A percentile compares a stretch with the other conserved stretches of the same genome.
Conservation (phyloP, 2,797 vertebrate genomes). For the Catostomus latipinnis region DNA sequence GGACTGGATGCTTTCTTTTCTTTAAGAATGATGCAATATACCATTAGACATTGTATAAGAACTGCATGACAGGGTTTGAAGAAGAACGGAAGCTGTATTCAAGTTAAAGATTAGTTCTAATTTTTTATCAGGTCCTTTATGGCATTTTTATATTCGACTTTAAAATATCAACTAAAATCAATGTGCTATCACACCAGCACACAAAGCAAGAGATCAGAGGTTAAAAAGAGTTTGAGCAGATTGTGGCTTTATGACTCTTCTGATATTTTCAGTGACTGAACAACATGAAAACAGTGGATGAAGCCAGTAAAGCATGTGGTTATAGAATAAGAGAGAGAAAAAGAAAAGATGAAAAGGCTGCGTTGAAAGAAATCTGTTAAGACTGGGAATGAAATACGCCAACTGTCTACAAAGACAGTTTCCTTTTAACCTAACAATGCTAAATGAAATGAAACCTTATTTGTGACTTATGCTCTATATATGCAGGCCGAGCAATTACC, state of each 20-base stretch:
- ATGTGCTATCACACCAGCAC: neutral
- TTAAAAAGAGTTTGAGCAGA: neutral
- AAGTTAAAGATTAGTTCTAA: neutral
- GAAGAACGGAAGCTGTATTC: neutral
- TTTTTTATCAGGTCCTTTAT: no score
- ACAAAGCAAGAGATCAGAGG: neutral
- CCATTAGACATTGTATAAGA: neutral
- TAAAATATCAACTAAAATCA: neutral
- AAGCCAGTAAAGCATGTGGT: neutral
- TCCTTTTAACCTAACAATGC: no score
- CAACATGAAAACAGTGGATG: constrained; percentile 20
- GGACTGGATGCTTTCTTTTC: no score
- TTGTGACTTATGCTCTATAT: no score
- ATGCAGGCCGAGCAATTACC: no score
- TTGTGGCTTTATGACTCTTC: neutral
- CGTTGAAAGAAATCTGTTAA: constrained; percentile 7
- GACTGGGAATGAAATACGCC: no score
- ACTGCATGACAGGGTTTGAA: neutral
- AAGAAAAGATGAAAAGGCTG: constrained; percentile 13
- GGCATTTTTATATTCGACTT: neutral
- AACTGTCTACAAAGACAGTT: no score
- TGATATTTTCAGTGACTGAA: neutral
- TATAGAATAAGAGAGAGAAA: neutral
- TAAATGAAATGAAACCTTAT: no score
- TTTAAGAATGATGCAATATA: neutral